A percentile compares a stretch with the other conserved stretches of the same genome.
phyloP scores from a whole-genome alignment of 2,888 invertebrate species.

The Apamea monoglypha region DNA sequence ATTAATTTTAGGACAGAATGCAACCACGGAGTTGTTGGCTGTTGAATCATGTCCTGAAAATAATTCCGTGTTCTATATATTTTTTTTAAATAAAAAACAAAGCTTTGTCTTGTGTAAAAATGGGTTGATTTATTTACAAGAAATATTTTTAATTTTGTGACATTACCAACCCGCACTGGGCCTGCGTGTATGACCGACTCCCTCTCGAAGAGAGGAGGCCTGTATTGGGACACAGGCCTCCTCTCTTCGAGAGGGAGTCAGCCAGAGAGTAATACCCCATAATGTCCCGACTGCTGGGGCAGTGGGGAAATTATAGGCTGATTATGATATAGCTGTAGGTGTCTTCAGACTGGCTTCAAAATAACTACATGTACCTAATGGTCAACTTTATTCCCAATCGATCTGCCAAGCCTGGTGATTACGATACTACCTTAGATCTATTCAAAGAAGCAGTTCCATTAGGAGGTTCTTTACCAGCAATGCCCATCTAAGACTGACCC shows the following conservation, averaged over 20 bases:
- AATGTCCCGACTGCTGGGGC: too few relatives aligned
- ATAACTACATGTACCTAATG: too few relatives aligned
- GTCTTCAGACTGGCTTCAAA: background rate
- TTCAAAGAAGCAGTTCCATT: background rate
- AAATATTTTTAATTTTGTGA: background rate
- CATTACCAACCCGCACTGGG: background rate
- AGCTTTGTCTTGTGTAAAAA: background rate
- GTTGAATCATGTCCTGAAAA: background rate
- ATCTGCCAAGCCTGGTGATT: background rate
- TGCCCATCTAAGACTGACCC: background rate
- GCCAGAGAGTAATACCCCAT: too few relatives aligned
- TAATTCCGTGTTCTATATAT: too few relatives aligned
- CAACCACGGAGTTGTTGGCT: background rate
- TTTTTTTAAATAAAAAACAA: background rate
- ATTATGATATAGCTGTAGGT: background rate
- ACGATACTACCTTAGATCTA: background rate
- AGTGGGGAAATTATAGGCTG: background rate
- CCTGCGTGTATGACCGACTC: background rate
- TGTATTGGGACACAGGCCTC: too few relatives aligned
- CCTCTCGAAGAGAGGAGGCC: background rate
- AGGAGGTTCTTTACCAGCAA: background rate
- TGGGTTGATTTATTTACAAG: background rate
- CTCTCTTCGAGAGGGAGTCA: too few relatives aligned
- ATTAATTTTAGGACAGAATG: slow-evolving; percentile 6
- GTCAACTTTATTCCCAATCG: too few relatives aligned